Evolutionary conservation across 2,888 invertebrate species (phyloP).

Genomic region (Epinotia brunnichana): DNA sequence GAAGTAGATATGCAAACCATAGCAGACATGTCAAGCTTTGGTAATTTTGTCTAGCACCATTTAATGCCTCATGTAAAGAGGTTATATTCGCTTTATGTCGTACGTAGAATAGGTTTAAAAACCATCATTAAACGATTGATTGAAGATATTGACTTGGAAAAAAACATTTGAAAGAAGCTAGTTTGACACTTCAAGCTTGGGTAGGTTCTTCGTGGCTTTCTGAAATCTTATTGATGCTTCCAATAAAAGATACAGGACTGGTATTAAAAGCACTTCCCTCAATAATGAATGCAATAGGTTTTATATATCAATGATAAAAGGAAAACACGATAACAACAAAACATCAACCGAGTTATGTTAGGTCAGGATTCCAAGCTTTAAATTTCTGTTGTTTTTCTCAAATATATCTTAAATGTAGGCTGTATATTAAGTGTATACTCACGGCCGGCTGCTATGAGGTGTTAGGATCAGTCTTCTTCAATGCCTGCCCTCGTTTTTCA

Average conservation of each 20-base stretch:
- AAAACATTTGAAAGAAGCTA: not conserved
- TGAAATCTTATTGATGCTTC: not conserved
- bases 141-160: not conserved
- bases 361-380: slow-evolving; percentile 20
- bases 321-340: slow-evolving; percentile 29
- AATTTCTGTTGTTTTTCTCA: not conserved
- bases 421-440: slow-evolving; percentile 63
- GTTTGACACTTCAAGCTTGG: not conserved
- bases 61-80: not conserved
- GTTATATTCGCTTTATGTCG: not conserved
- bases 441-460: slow-evolving; percentile 82
- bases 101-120: not conserved
- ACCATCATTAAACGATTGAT: not conserved
- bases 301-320: not conserved
- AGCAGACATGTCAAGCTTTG: slow-evolving; percentile 7
- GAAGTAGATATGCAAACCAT: not conserved
- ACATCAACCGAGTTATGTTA: slow-evolving; percentile 30
- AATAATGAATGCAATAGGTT: not conserved
- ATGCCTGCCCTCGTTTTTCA: slow-evolving; percentile 71
- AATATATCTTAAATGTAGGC: slow-evolving; percentile 24
- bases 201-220: not conserved
- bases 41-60: not conserved
- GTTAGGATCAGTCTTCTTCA: slow-evolving; percentile 75
- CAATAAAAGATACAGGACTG: not conserved
- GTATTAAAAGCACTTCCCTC: not conserved